Conservation (phyloP, 2,797 vertebrate genomes). For the Arctocebus calabarensis region DNA sequence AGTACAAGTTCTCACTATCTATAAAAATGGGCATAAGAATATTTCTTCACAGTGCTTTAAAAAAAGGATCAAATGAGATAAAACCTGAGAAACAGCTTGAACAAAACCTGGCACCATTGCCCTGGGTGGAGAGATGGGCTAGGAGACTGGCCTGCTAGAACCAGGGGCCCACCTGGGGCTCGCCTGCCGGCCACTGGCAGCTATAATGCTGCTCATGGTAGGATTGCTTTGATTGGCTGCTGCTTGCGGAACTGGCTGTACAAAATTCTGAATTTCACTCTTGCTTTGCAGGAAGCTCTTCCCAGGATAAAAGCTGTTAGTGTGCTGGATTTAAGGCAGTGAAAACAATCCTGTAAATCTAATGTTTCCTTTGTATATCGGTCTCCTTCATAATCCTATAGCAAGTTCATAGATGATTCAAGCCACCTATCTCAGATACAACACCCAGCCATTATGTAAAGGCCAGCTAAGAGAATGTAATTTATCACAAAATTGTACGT, state of each 20-base stretch:
- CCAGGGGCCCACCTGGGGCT: background rate
- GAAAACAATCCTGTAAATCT: background rate
- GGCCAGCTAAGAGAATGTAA: background rate
- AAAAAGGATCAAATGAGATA: background rate
- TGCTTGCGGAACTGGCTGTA: background rate
- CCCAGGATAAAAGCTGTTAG: background rate
- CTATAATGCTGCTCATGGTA: background rate
- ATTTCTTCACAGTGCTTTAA: background rate
- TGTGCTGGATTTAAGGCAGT: background rate
- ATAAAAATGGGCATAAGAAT: background rate
- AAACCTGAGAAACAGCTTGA: background rate
- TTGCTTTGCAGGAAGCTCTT: background rate
- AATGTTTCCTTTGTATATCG: background rate
- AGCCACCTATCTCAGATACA: background rate
- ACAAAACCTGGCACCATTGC: background rate
- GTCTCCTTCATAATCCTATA: conserved; percentile 20
- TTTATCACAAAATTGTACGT: conserved; percentile 14
- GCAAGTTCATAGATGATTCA: background rate
- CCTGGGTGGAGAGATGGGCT: background rate
- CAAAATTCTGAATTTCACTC: conserved; percentile 14
- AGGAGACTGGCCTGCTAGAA: background rate
- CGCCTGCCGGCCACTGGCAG: background rate
- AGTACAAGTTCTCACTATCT: background rate
- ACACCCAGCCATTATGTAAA: background rate
- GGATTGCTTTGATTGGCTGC: background rate